phyloP scores from a whole-genome alignment of 2,797 vertebrate species.

The Eulemur rubriventer region DNA sequence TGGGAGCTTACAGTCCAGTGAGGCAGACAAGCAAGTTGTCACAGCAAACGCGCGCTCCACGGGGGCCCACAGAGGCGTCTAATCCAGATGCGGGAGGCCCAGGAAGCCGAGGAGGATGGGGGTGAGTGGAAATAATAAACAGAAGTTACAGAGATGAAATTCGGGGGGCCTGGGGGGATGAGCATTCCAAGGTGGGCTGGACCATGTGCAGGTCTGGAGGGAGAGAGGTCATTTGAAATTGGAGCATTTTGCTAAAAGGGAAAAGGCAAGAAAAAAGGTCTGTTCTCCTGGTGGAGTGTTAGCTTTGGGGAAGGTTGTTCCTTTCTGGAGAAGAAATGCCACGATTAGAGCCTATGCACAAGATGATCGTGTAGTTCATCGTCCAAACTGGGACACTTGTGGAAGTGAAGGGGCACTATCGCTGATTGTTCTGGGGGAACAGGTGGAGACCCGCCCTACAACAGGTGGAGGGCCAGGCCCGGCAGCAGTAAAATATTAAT shows the following conservation, averaged over 20 bases:
- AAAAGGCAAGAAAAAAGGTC: background rate
- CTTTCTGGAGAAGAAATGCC: background rate
- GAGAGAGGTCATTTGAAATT: background rate
- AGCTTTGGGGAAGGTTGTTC: background rate
- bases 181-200: background rate
- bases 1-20: background rate
- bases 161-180: background rate
- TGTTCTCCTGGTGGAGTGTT: background rate
- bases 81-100: background rate
- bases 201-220: background rate
- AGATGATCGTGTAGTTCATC: background rate
- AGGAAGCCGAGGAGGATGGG: too few relatives aligned
- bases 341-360: background rate
- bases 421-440: background rate
- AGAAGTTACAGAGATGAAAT: background rate
- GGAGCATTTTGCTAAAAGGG: background rate
- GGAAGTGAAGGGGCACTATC: background rate
- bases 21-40: background rate
- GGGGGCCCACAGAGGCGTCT: accelerated
- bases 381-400: background rate
- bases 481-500: background rate
- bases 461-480: background rate
- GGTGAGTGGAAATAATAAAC: accelerated
- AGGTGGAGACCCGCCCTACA: accelerated
- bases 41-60: accelerated